phyloP scores from a whole-genome alignment of 1,140 invertebrate species.

The Eurosta solidaginis region DNA sequence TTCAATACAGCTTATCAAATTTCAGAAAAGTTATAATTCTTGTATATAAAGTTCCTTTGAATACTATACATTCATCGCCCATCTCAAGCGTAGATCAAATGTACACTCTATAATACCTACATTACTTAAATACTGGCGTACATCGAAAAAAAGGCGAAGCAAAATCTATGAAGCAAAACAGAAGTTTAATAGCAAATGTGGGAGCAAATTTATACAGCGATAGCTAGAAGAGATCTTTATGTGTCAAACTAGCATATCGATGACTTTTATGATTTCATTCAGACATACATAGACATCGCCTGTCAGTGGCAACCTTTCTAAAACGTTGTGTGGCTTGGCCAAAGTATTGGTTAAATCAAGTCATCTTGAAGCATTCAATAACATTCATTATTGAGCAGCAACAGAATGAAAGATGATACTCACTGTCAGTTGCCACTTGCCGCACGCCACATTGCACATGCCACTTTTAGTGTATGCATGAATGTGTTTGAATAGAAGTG shows the following conservation, averaged over 20 bases:
- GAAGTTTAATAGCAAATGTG: neutral
- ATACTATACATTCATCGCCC: no score
- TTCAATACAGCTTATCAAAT: no score
- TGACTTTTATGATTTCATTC: slow-evolving; percentile 11
- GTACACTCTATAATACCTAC: no score
- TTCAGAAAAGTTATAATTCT: no score
- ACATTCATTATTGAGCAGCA: neutral
- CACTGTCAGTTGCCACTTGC: neutral
- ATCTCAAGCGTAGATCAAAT: no score
- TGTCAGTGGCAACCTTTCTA: neutral
- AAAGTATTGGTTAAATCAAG: neutral
- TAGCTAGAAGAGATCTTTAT: neutral
- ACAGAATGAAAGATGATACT: slow-evolving; percentile 1
- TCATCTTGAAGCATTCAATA: neutral
- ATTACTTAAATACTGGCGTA: no score
- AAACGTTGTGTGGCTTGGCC: neutral
- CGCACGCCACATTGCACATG: neutral
- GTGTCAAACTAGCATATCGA: neutral
- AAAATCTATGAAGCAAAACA: neutral
- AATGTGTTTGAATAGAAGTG: neutral
- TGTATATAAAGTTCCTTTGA: no score
- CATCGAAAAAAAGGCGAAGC: neutral
- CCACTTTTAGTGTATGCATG: neutral
- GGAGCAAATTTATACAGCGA: neutral
- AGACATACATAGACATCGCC: neutral